A percentile compares a stretch with the other conserved stretches of the same genome.
phyloP scores from a whole-genome alignment of 1,140 invertebrate genomes.

The Onthophagus taurus region DNA sequence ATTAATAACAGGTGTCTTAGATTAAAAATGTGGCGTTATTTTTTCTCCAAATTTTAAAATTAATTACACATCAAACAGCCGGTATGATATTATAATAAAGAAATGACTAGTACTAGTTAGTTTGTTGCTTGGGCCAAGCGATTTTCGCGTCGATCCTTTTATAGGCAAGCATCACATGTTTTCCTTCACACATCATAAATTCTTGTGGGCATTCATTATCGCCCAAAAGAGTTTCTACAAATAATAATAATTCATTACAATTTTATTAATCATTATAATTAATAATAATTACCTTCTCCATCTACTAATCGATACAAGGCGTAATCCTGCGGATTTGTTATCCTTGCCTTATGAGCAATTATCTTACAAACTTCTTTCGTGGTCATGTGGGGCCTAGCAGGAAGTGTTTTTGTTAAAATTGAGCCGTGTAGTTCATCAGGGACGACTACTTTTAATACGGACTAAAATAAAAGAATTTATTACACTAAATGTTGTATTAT shows the following conservation, averaged over 20 bases:
- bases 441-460: conserved; percentile 79
- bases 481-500: no score
- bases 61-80: neutral
- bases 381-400: conserved; percentile 83
- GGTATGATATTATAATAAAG: neutral
- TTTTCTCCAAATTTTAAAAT: neutral
- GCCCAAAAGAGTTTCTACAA: conserved; percentile 77
- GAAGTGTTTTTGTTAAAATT: conserved; percentile 81
- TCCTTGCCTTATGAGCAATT: conserved; percentile 83
- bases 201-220: conserved; percentile 88
- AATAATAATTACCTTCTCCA: conserved; percentile 62
- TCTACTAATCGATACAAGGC: conserved; percentile 84
- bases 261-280: conserved; percentile 3
- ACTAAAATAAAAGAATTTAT: conserved; percentile 38
- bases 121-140: conserved; percentile 73
- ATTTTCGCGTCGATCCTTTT: conserved; percentile 94
- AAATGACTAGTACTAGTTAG: conserved; percentile 28
- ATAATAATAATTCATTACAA: conserved; percentile 21
- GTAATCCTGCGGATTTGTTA: conserved; percentile 94
- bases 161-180: conserved; percentile 85
- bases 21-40: no score
- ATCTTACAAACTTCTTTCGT: conserved; percentile 86
- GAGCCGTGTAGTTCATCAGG: conserved; percentile 87
- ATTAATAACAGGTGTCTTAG: no score
- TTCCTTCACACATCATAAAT: conserved; percentile 55